phyloP scores from a whole-genome alignment of 2,797 vertebrate genomes.

The Paguma larvata region DNA sequence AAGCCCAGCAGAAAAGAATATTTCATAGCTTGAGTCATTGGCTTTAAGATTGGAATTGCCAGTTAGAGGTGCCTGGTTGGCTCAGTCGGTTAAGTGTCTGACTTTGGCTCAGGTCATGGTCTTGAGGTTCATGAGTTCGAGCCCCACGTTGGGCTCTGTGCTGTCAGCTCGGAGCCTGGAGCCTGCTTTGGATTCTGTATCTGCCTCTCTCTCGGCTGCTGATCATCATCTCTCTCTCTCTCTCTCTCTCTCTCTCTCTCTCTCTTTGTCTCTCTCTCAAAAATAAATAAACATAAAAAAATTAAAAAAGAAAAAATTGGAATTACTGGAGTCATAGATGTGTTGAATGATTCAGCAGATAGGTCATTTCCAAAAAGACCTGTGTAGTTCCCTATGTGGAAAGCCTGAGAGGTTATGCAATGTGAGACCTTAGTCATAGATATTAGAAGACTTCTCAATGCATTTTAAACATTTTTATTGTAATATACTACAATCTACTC shows the following conservation, averaged over 20 bases:
- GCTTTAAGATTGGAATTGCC: neutral
- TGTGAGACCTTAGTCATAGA: neutral
- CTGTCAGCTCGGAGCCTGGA: too few species aligned
- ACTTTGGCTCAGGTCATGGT: too few species aligned
- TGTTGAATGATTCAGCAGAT: neutral
- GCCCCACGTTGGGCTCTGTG: too few species aligned
- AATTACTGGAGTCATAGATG: neutral
- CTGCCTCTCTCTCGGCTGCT: too few species aligned
- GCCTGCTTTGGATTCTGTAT: too few species aligned
- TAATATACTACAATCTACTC: neutral
- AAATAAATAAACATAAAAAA: too few species aligned
- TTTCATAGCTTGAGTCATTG: neutral
- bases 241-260: too few species aligned
- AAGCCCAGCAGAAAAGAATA: neutral
- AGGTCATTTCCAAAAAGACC: neutral
- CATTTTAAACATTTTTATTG: neutral
- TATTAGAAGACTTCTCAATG: neutral
- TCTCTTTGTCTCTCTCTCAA: too few species aligned
- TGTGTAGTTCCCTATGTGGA: neutral
- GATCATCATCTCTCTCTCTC: too few species aligned
- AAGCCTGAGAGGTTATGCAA: neutral
- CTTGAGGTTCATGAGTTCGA: too few species aligned
- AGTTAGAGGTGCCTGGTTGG: too few species aligned
- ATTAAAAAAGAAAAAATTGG: neutral
- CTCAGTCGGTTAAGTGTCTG: too few species aligned